Percentiles rank a stretch among this genome's conserved stretches.
phyloP scores from a whole-genome alignment of 2,888 invertebrate species.

The Sicus ferrugineus region DNA sequence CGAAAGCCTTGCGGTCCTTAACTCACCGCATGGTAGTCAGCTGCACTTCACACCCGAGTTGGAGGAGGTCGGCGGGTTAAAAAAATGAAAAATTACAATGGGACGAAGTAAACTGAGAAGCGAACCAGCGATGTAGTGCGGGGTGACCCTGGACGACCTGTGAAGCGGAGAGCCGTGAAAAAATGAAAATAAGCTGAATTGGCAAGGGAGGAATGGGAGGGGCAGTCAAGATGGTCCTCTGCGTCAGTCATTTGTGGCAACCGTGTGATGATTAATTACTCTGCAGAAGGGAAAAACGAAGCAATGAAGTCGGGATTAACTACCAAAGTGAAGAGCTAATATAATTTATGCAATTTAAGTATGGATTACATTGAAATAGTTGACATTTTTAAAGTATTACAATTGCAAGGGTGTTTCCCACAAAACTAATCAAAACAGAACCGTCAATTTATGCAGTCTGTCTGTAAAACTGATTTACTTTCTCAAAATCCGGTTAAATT shows the following conservation, averaged over 20 bases:
- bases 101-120: slow-evolving; percentile 17
- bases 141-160: slow-evolving; percentile 11
- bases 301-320: not conserved
- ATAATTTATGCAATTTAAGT: too few relatives aligned
- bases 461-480: too few relatives aligned
- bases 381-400: too few relatives aligned
- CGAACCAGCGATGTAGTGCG: slow-evolving; percentile 11
- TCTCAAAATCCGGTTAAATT: too few relatives aligned
- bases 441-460: too few relatives aligned
- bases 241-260: not conserved
- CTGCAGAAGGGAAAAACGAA: not conserved
- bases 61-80: slow-evolving; percentile 15
- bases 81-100: slow-evolving; percentile 14
- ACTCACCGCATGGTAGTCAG: slow-evolving; percentile 2
- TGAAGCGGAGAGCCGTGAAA: not conserved
- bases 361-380: too few relatives aligned
- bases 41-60: slow-evolving; percentile 14
- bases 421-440: too few relatives aligned
- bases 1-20: slow-evolving; percentile 12
- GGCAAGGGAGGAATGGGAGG: not conserved
- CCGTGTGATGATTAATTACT: slow-evolving; percentile 13
- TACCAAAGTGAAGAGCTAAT: not conserved
- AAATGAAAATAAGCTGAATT: not conserved
- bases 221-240: not conserved
- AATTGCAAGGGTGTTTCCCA: too few relatives aligned